Evolutionary conservation across 2,888 invertebrate genomes (phyloP), one percentile per base, ranked within the genome.

Genomic region (Agrilus mali): DNA sequence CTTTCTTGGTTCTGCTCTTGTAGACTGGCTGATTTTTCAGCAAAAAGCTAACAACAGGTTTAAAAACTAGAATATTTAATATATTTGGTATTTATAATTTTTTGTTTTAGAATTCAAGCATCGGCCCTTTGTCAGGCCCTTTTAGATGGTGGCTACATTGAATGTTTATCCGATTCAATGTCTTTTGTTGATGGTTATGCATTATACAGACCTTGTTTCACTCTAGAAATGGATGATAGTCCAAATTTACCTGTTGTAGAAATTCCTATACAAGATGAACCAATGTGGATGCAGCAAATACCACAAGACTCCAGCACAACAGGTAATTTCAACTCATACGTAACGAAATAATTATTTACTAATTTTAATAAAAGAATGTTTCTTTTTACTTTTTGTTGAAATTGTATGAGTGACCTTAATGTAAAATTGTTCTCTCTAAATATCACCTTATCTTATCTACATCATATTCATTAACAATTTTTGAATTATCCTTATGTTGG

Each of bases 21-120:
- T 89, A 4, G 86, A 88, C 58, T 90, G 89, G 89, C 70, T 90
- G 14, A 77, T 87, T 58, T 74, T 77, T 41, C 82, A 86, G 55
- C 82, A 85, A 47, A 80, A 79, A 60, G 82, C 83, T 34, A 78
- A 80, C 40, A 81, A 80, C 1, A 78, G 86, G 86, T 84, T 63
- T 51, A 31, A 44, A 31, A 36, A 22, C 14, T 16, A 32, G 20
- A 17, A 37, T 10, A 17, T 10, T 14, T 12, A 2, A 17, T 8
- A 1, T n/a, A 37, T 17, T 16, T 13, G 20, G 4, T 7, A 6
- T 7, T n/a, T 5, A 33, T 33, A 2, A n/a, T 7, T 35, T 15
- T 35, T 37, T 45, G 39, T 50, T 55, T 45, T 58, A 82, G 86
- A 55, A 70, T 77, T n/a, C 83, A 86, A 67, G 89, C 86, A 2